Base-by-base conservation (phyloP, 2,888 invertebrate genomes). In the Nomada goodeniana region DNA sequence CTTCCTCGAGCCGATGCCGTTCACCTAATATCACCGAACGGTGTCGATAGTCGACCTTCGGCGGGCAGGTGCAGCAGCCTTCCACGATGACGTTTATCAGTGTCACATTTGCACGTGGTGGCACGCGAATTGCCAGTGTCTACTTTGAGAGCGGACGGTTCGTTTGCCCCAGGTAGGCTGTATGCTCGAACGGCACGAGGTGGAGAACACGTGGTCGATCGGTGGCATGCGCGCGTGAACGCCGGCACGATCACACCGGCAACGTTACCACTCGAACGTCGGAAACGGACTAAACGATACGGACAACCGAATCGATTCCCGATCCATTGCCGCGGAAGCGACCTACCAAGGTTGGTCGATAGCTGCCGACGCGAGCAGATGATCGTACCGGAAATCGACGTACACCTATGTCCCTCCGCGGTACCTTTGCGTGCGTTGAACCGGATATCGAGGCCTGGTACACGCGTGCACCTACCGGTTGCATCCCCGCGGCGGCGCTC, bases 161-260 rank as follows among this genome's bases (percentile, higher is more conserved):
- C 57, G 15, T 36, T 50, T 26, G 59, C 52, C 42, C n/a, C 13
- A 13, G 55, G 15, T 52, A 5, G 29, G n/a, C n/a, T 5, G 23
- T 20, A 10, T 53, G 29, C 18, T 18, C 10, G n/a, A 18, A 11
- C 23, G 2, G 13, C n/a, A 11, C 36, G 65, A 44, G 70, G 36
- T 18, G n/a, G 23, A 11, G 36, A 57, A 63, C 78, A 76, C 79
- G 79, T 69, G 76, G 76, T 42, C 78, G 68, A 47, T 61, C 63
- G 26, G 18, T 50, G 57, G 57, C 65, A 53, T 29, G 65, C 52
- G 36, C 10, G 29, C 50, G 60, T 18, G 60, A 29, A 61, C 20
- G 3, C 10, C 20, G 7, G 10, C 47, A 10, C 26, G 5, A 64
- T 13, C 29, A n/a, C 20, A n/a, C 20, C 20, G n/a, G 29, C 26